Base-by-base conservation (phyloP, 2,113 vertebrate genomes). In the Indicator maculatus region DNA sequence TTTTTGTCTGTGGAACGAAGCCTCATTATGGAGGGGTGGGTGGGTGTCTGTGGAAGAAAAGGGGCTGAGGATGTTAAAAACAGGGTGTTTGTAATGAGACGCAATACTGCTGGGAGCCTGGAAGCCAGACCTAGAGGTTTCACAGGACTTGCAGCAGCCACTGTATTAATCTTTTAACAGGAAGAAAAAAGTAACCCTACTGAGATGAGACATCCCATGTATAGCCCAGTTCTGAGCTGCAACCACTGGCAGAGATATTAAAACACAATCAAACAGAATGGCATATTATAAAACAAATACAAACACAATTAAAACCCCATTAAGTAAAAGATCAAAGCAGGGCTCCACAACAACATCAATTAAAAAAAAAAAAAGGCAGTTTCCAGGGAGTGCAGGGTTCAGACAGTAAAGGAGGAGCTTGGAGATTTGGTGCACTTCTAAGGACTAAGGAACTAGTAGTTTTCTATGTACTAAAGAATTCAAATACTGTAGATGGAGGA, bases 151-250 rank as follows among this genome's bases (percentile, higher is more conserved):
- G 75, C 83, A 90, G 81, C 93, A 96, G 86, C 90, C 91, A 83
- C 80, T 50, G 30, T 90, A 96, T 97, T 95, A 95, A 97, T 97
- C 90, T 96, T 96, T 93, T 65, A 96, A 92, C 67, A 96, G 91
- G 89, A 83, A 91, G 89, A 81, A 30, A 92, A 89, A 92, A 93
- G 93, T 76, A 96, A 96, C 94, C 92, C 93, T 84, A 83, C 88
- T 87, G 94, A 97, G 95, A 85, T 78, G 74, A 96, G 95, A 94
- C 60, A 95, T 64, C 87, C 87, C 87, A 61, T 87, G 91, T 93
- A 83, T 74, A 94, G 86, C 33, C 5, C 23, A 36, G 86, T 84
- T 86, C 91, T 66, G 84, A 94, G 86, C 31, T 69, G 81, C 91
- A 92, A 83, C 85, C 87, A 92, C 28, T 96, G 88, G 86, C 95